Conservation (phyloP, 2,113 vertebrate species). For the Bujurquina vittata region DNA sequence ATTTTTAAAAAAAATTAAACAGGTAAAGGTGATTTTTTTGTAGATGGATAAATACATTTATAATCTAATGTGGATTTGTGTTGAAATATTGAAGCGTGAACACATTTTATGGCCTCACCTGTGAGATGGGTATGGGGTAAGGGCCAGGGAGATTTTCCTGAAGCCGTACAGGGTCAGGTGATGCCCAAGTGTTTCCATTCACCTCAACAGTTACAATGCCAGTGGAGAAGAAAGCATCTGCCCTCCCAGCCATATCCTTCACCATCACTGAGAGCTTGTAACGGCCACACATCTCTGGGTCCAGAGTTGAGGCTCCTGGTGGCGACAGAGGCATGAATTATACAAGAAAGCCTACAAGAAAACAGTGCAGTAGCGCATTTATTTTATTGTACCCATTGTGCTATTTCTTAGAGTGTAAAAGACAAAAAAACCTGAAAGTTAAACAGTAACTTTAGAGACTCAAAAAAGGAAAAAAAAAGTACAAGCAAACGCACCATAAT, state of each 20-base stretch:
- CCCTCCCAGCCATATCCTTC: conserved; percentile 83
- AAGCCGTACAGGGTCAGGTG: conserved; percentile 79
- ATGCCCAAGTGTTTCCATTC: conserved; percentile 81
- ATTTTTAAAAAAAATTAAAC: background rate
- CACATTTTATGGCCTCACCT: conserved; percentile 69
- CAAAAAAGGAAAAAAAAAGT: no score
- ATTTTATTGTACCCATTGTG: background rate
- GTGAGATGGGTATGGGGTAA: conserved; percentile 81
- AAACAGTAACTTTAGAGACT: background rate
- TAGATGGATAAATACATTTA: background rate
- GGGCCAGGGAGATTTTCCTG: conserved; percentile 81
- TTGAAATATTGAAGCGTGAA: background rate
- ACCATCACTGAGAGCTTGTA: conserved; percentile 84
- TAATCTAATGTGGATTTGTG: background rate
- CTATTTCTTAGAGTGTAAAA: background rate
- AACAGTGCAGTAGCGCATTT: background rate
- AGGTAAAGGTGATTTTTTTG: background rate
- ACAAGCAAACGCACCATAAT: background rate
- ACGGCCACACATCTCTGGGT: conserved; percentile 75
- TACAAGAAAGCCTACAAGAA: background rate
- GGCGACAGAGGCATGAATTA: conserved; percentile 7
- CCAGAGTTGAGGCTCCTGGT: conserved; percentile 78
- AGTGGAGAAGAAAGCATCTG: conserved; percentile 79
- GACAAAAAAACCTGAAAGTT: background rate
- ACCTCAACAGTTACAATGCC: conserved; percentile 79